phyloP scores from a whole-genome alignment of 2,888 invertebrate species.

The Monopis laevigella region DNA sequence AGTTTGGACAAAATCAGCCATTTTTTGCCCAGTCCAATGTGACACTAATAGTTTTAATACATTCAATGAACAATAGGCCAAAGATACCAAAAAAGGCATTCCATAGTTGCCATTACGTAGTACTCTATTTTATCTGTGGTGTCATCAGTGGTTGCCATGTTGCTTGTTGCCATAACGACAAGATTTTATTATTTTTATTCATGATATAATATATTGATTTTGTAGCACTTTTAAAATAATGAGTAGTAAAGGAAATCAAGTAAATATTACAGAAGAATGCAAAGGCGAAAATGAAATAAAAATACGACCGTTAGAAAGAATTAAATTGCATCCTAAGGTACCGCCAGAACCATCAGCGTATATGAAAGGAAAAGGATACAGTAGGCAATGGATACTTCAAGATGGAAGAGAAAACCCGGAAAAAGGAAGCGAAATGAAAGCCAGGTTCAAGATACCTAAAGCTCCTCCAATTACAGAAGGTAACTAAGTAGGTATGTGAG shows the following conservation, averaged over 20 bases:
- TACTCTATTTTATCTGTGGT: no score
- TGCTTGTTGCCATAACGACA: no score
- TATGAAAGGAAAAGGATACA: constrained; percentile 45
- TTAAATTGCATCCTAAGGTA: constrained; percentile 44
- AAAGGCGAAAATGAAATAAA: constrained; percentile 34
- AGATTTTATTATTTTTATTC: no score
- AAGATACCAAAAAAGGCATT: no score
- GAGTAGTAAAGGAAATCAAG: constrained; percentile 39
- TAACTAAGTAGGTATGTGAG: no score
- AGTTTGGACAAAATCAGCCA: constrained; percentile 31
- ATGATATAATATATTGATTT: no score
- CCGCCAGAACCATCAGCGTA: constrained; percentile 50
- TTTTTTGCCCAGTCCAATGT: constrained; percentile 32
- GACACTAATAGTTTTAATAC: no score
- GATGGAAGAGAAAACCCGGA: constrained; percentile 44
- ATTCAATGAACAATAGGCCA: no score
- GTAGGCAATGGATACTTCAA: constrained; percentile 53
- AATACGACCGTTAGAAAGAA: constrained; percentile 44
- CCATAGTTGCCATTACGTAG: no score
- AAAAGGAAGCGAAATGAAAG: constrained; percentile 50
- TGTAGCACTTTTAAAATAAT: constrained; percentile 13
- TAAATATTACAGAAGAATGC: constrained; percentile 39
- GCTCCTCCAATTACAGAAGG: constrained; percentile 32
- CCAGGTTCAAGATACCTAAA: constrained; percentile 34
- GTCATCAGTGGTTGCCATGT: no score